Conservation (phyloP, 2,888 invertebrate genomes). For the Hydriomena furcata region DNA sequence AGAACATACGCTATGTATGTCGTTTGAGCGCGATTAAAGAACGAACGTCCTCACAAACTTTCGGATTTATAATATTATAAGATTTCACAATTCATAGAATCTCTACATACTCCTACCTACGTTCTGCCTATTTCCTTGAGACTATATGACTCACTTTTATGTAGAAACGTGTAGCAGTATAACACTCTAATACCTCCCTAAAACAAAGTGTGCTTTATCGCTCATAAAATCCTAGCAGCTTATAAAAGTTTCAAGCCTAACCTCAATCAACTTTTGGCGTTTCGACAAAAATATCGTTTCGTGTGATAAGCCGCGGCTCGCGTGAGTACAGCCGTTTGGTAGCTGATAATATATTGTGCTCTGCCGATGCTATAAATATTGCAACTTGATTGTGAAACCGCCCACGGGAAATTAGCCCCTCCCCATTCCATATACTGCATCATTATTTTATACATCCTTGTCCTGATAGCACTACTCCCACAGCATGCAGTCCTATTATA, state of each 20-base stretch:
- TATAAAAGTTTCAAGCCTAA: constrained; percentile 22
- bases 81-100: too few species aligned
- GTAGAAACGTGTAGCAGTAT: background rate
- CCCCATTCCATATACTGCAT: constrained; percentile 38
- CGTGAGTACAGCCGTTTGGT: constrained; percentile 47
- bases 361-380: constrained; percentile 53
- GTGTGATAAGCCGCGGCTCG: constrained; percentile 51
- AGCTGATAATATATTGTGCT: constrained; percentile 39
- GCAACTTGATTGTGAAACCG: constrained; percentile 51
- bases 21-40: too few species aligned
- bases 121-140: too few species aligned
- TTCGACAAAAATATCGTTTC: constrained; percentile 36
- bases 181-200: background rate
- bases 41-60: too few species aligned
- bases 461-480: constrained; percentile 15
- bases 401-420: constrained; percentile 57
- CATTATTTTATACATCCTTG: constrained; percentile 37
- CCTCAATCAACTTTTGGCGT: constrained; percentile 32
- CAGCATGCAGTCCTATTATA: constrained; percentile 10
- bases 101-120: too few species aligned
- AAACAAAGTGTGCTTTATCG: constrained; percentile 5
- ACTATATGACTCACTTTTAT: background rate
- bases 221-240: constrained; percentile 11
- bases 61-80: too few species aligned
- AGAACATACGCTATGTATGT: too few species aligned